A percentile compares a stretch with the other conserved stretches of the same genome.
These are phyloP conservation scores for Empidonax alnorum DNA, from an alignment of 2,113 vertebrate genomes.

Conservation along the genomic window DNA sequence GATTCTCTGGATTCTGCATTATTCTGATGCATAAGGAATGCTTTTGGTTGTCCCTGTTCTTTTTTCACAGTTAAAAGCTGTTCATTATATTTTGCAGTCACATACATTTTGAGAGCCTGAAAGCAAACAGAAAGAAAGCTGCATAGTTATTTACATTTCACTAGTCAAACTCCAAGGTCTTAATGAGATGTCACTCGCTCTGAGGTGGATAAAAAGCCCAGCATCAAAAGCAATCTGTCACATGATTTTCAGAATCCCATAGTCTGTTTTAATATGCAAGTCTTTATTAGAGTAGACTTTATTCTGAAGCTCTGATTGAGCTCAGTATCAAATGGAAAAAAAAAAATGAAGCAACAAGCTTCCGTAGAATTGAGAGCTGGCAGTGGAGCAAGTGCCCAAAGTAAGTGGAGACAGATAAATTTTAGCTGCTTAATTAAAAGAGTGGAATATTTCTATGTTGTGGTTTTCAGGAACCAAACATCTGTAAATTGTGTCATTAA, in stretches of 20 bases:
- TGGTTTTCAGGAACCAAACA: neutral
- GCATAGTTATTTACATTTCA: constrained; percentile 48
- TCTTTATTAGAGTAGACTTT: neutral
- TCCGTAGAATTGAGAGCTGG: neutral
- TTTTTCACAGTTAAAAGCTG: constrained; percentile 35
- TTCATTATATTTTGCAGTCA: constrained; percentile 56
- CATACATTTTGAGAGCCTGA: constrained; percentile 27
- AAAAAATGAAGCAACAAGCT: neutral
- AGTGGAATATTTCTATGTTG: neutral
- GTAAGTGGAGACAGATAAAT: neutral
- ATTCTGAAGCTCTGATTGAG: neutral
- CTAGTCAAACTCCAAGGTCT: constrained; percentile 44
- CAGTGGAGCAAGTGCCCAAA: neutral
- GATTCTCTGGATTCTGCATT: constrained; percentile 17
- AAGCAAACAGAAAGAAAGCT: constrained; percentile 46
- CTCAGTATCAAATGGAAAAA: neutral
- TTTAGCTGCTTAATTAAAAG: neutral
- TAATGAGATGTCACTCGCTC: constrained; percentile 56
- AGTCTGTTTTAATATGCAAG: constrained; percentile 15
- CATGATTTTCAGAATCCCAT: constrained; percentile 19
- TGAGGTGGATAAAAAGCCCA: constrained; percentile 28
- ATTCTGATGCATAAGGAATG: neutral
- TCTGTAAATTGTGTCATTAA: neutral
- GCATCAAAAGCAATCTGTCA: constrained; percentile 34
- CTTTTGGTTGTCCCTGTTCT: neutral